These are phyloP conservation scores for Drosophila heteroneura DNA, from an alignment of 2,888 invertebrate species.

Conservation along the genomic window DNA sequence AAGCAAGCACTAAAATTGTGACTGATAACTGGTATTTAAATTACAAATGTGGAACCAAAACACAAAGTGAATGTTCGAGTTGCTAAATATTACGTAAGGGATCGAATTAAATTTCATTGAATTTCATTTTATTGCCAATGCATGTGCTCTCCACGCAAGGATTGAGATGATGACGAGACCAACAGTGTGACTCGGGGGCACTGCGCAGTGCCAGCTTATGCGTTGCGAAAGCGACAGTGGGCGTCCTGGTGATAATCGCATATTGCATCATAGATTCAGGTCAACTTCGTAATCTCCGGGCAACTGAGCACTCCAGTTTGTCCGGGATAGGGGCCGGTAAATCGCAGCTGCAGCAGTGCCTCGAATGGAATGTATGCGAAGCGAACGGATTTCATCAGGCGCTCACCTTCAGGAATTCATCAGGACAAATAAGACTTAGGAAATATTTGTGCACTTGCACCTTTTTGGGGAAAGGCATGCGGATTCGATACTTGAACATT, in stretches of 20 bases:
- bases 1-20: neutral
- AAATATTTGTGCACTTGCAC: too few species aligned
- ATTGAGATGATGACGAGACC: slow-evolving; percentile 30
- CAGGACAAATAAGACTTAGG: too few species aligned
- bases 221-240: slow-evolving; percentile 15
- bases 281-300: slow-evolving; percentile 16
- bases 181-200: slow-evolving; percentile 34
- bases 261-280: slow-evolving; percentile 42
- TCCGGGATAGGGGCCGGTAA: neutral
- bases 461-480: too few species aligned
- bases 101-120: neutral
- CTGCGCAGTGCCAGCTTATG: neutral
- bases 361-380: slow-evolving; percentile 37
- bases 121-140: neutral
- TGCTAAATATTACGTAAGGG: neutral
- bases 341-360: slow-evolving; percentile 21
- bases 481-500: too few species aligned
- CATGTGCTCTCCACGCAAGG: slow-evolving; percentile 13
- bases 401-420: neutral
- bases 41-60: neutral
- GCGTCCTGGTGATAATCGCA: slow-evolving; percentile 44
- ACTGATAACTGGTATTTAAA: neutral
- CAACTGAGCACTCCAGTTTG: slow-evolving; percentile 10
- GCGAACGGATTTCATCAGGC: slow-evolving; percentile 20
- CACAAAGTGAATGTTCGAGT: neutral